A percentile compares a stretch with the other conserved stretches of the same genome.
Conservation (phyloP, 2,113 vertebrate genomes). For the Ploceus nigricollis region DNA sequence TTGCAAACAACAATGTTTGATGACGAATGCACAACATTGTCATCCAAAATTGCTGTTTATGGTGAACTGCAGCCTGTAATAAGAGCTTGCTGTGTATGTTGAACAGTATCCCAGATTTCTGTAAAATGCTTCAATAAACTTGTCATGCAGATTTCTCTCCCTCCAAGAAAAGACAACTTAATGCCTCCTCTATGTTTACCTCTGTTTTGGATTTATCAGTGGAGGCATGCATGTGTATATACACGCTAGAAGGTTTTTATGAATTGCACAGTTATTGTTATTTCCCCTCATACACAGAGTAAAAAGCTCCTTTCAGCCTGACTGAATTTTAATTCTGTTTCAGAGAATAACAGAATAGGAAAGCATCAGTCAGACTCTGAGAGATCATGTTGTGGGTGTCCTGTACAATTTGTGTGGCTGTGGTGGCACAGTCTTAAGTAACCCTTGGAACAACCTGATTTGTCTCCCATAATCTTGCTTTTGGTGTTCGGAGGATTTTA, state of each 20-base stretch:
- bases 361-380: not conserved
- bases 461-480: not conserved
- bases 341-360: not conserved
- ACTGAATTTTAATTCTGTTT: conserved; percentile 25
- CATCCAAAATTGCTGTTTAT: not conserved
- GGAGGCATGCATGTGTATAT: not conserved
- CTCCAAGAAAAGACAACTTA: conserved; percentile 8
- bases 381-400: not conserved
- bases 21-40: not conserved
- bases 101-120: not conserved
- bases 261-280: not conserved
- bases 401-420: not conserved
- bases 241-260: not conserved
- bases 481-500: not conserved
- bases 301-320: conserved; percentile 26
- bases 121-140: conserved; percentile 10
- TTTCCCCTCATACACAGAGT: not conserved
- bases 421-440: not conserved
- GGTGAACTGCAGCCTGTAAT: not conserved
- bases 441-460: not conserved
- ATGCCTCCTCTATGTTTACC: not conserved
- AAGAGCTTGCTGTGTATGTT: not conserved
- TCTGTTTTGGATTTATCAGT: not conserved
- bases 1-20: conserved; percentile 1
- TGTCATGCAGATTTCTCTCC: not conserved